These are phyloP conservation scores for Trididemnum miniatum DNA, from an alignment of 23 tunicate genomes.

Conservation along the genomic window DNA sequence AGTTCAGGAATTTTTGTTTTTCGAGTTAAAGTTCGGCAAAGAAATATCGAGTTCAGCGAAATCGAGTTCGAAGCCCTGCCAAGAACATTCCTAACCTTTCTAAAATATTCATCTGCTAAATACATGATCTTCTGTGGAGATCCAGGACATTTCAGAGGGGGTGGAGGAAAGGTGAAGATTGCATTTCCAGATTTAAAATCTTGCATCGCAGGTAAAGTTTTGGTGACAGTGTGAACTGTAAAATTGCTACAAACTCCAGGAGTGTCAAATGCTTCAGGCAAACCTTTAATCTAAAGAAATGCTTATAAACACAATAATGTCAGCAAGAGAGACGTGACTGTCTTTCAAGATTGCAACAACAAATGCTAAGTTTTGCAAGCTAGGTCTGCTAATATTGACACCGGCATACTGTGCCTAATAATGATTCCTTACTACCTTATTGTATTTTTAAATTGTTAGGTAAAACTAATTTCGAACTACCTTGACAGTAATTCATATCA, in stretches of 20 bases:
- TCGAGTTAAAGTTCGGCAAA: background rate
- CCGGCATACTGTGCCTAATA: too few relatives aligned
- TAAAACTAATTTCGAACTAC: too few relatives aligned
- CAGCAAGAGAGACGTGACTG: too few relatives aligned
- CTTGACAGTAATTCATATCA: too few relatives aligned
- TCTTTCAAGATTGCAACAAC: too few relatives aligned
- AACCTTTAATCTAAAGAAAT: conserved; percentile 78
- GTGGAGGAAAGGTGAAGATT: conserved; percentile 87
- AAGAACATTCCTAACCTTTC: conserved; percentile 55
- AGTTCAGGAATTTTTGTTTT: too few relatives aligned
- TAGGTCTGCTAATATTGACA: too few relatives aligned
- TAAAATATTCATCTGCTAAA: conserved; percentile 80
- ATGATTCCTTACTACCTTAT: too few relatives aligned
- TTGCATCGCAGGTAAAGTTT: conserved; percentile 69
- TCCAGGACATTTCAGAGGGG: conserved; percentile 93
- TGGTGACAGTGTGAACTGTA: conserved; percentile 64
- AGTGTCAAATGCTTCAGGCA: conserved; percentile 87
- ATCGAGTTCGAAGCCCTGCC: too few relatives aligned
- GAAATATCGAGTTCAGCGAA: background rate
- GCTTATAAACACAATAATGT: too few relatives aligned
- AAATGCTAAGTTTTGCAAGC: too few relatives aligned
- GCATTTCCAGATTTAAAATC: conserved; percentile 93
- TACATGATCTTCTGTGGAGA: conserved; percentile 98
- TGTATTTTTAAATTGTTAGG: too few relatives aligned
- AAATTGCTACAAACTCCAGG: conserved; percentile 96